Evolutionary conservation across 2,888 invertebrate species (phyloP).

Genomic region (Megaustenia siamemsis): DNA sequence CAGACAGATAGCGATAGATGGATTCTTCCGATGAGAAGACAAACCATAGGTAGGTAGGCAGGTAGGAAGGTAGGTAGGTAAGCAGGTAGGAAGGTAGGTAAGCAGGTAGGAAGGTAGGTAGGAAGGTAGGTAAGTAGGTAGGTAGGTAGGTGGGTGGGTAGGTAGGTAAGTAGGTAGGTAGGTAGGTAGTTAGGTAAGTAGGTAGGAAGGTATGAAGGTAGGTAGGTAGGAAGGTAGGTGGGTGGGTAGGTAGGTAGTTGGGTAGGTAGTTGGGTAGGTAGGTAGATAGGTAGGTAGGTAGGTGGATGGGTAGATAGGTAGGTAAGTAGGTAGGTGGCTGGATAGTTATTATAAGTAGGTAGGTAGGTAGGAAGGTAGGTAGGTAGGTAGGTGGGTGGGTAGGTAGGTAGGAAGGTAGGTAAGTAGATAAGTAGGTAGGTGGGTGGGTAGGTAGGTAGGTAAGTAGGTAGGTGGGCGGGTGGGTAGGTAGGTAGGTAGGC

Average conservation of each 20-base stretch:
- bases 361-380: conserved; percentile 1
- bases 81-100: neutral
- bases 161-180: conserved; percentile 4
- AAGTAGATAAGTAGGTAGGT: neutral
- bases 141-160: neutral
- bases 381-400: neutral
- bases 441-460: neutral
- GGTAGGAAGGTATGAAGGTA: neutral
- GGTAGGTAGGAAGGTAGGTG: neutral
- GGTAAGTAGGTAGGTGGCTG: neutral
- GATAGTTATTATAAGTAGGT: neutral
- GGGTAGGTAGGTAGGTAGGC: neutral
- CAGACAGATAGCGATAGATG: neutral
- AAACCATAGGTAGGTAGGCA: neutral
- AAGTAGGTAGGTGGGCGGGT: neutral
- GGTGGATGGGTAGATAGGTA: neutral
- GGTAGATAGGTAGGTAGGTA: neutral
- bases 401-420: neutral
- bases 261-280: neutral
- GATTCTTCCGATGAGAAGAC: neutral
- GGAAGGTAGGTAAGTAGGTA: neutral
- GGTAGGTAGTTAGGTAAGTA: conserved; percentile 10
- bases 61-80: conserved; percentile 4
- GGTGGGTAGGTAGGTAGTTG: conserved; percentile 2
- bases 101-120: neutral